Evolutionary conservation across 2,888 invertebrate species (phyloP).

Genomic region (Tholera decimalis): DNA sequence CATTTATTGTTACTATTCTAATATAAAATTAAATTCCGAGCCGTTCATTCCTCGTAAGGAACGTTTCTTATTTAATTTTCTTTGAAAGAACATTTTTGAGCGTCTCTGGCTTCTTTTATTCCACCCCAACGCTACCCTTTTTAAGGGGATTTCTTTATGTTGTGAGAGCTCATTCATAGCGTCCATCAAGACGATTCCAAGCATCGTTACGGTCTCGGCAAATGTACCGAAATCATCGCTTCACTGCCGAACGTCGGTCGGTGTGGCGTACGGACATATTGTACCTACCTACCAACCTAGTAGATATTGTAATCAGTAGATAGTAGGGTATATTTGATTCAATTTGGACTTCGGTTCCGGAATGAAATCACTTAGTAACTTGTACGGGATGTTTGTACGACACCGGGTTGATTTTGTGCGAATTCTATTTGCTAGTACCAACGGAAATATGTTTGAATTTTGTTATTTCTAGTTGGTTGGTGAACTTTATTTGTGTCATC

Average conservation of each 20-base stretch:
- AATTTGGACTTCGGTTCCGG: constrained; percentile 75
- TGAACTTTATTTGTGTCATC: constrained; percentile 52
- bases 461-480: constrained; percentile 40
- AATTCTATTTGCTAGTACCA: constrained; percentile 54
- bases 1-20: constrained; percentile 53
- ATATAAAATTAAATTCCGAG: constrained; percentile 61
- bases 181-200: constrained; percentile 93
- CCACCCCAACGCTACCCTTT: constrained; percentile 90
- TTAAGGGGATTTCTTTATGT: constrained; percentile 92
- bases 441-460: constrained; percentile 57
- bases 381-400: constrained; percentile 62
- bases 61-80: constrained; percentile 72
- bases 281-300: constrained; percentile 83
- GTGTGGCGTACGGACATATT: constrained; percentile 84
- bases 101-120: constrained; percentile 73
- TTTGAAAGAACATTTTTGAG: constrained; percentile 69
- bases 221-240: constrained; percentile 92
- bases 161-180: constrained; percentile 92
- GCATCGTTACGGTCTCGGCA: constrained; percentile 92
- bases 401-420: constrained; percentile 52
- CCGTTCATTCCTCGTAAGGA: constrained; percentile 57
- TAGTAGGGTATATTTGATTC: constrained; percentile 79
- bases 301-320: constrained; percentile 79
- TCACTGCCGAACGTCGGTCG: constrained; percentile 83
- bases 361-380: constrained; percentile 66